Conservation (phyloP, 2,888 invertebrate genomes). For the Muschampia plurimacula region DNA sequence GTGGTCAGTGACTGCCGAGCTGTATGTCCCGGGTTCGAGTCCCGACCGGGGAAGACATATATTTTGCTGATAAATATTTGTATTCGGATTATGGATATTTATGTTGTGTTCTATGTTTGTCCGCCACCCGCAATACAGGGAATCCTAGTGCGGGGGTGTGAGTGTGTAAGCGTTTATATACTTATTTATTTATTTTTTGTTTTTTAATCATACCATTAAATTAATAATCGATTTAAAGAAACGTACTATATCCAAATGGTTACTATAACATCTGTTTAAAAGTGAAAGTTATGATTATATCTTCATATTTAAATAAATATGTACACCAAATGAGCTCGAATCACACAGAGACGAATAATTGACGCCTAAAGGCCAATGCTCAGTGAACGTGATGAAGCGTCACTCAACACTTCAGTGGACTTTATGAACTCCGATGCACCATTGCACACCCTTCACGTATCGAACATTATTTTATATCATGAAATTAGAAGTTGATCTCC, state of each 20-base stretch:
- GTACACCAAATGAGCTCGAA: conserved; percentile 26
- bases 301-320: conserved; percentile 15
- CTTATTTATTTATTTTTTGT: no score
- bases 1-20: no score
- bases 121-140: no score
- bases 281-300: not conserved
- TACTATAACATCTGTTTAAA: not conserved
- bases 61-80: no score
- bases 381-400: conserved; percentile 64
- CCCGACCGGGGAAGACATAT: no score
- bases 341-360: conserved; percentile 38
- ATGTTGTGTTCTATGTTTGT: no score
- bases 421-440: conserved; percentile 63
- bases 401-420: conserved; percentile 62
- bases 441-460: conserved; percentile 62
- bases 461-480: conserved; percentile 7
- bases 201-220: no score
- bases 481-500: not conserved
- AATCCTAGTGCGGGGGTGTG: no score
- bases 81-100: no score
- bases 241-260: not conserved
- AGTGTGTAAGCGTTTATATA: no score
- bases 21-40: no score
- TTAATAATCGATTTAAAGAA: no score
- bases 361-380: conserved; percentile 63